Conservation (phyloP, 2,888 invertebrate genomes). For the Philereme transversata region DNA sequence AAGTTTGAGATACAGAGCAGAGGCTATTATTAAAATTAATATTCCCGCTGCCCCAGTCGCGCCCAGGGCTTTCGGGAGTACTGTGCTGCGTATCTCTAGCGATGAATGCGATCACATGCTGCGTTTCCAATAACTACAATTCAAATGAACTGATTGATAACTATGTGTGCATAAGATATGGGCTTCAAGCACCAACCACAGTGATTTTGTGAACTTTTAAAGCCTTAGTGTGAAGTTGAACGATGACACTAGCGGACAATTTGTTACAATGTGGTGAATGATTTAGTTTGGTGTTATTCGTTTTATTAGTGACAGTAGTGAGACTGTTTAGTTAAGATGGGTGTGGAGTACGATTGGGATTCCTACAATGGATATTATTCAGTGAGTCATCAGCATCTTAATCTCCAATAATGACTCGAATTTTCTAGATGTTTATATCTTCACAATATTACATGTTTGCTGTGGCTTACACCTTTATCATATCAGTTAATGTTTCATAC, state of each 20-base stretch:
- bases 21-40: conserved; percentile 82
- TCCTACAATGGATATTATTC: conserved; percentile 77
- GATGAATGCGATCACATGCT: conserved; percentile 67
- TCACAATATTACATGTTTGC: conserved; percentile 12
- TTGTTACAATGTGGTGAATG: conserved; percentile 49
- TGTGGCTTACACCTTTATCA: conserved; percentile 16
- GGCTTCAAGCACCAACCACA: conserved; percentile 44
- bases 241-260: conserved; percentile 45
- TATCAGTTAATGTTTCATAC: conserved; percentile 3
- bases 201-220: conserved; percentile 49
- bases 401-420: conserved; percentile 20
- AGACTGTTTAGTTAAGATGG: conserved; percentile 66
- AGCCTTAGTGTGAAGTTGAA: conserved; percentile 48
- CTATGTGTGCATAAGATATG: conserved; percentile 76
- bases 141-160: conserved; percentile 65
- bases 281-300: conserved; percentile 51
- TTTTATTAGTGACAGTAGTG: conserved; percentile 53
- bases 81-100: conserved; percentile 60
- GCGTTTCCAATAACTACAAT: conserved; percentile 58
- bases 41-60: conserved; percentile 78
- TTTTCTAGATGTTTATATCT: conserved; percentile 14
- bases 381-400: conserved; percentile 58
- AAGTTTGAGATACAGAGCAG: conserved; percentile 69
- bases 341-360: conserved; percentile 80
- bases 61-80: conserved; percentile 69